Evolutionary conservation across 2,888 invertebrate species (phyloP), one percentile per base, ranked within the genome.

Genomic region (Orthonychiurus folsomi): DNA sequence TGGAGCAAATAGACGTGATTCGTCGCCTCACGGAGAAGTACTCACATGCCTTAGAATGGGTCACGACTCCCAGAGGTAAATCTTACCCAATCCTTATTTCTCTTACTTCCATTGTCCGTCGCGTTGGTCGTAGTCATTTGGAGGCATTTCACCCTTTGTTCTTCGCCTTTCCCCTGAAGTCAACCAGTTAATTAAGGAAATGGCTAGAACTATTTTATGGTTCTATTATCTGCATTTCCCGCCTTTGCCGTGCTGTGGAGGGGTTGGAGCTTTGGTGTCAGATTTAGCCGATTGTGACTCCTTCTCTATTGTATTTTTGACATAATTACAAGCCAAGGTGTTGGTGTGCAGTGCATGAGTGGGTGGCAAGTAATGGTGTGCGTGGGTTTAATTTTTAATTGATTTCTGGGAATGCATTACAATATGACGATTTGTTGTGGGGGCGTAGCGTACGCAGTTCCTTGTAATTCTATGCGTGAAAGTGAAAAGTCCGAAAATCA

Each of bases 1-100:
- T 91, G 74, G 90, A 90, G 75, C 90, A 91, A 79, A 87, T 89
- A 75, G 91, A 91, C 79, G 83, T 89, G 73, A 89, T 90, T 76
- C 84, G 88, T 76, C 82, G 89, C 69, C 83, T 89, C 73, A 87
- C 89, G 5, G 85, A 85, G 73, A 84, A 86, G 76, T 90, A 90
- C 77, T 84, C 87, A 63, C 86, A 88, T 67, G 84, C 86, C 73
- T 83, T 88, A 76, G 85, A 86, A 53, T 82, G 87, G 72, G 88
- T 88, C 77, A 88, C 88, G 62, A 85, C 88, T 21, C 84, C 88
- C 59, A 82, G 86, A 78, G 89, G 89, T 88, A 80, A 80, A 77
- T 76, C 52, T 57, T n/a, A n/a, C n/a, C n/a, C n/a, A n/a, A n/a
- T n/a, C n/a, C n/a, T n/a, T n/a, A 50, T 27, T 37, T 59, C 25